phyloP scores from a whole-genome alignment of 2,888 invertebrate species.

The Gymnosoma rotundatum region DNA sequence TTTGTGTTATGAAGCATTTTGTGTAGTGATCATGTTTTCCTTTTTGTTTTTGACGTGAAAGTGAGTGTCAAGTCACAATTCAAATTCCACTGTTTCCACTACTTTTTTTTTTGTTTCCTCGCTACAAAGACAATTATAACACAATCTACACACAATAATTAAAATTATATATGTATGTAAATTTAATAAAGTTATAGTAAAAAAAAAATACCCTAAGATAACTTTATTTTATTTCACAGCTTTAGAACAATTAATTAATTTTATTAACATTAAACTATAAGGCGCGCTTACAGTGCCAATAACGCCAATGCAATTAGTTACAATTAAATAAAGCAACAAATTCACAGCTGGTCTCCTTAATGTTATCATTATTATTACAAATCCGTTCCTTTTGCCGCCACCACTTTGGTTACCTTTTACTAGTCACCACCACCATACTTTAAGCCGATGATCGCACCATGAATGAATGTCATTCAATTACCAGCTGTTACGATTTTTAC shows the following conservation, averaged over 20 bases:
- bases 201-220: slow-evolving; percentile 59
- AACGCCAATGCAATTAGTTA: slow-evolving; percentile 31
- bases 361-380: slow-evolving; percentile 75
- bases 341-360: slow-evolving; percentile 56
- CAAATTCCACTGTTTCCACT: slow-evolving; percentile 57
- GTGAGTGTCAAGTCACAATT: slow-evolving; percentile 66
- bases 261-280: slow-evolving; percentile 50
- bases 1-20: slow-evolving; percentile 32
- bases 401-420: slow-evolving; percentile 71
- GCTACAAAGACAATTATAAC: slow-evolving; percentile 24
- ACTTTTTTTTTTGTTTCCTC: slow-evolving; percentile 27
- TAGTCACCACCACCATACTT: slow-evolving; percentile 60
- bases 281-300: slow-evolving; percentile 53
- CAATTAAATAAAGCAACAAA: slow-evolving; percentile 59
- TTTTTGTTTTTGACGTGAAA: slow-evolving; percentile 21
- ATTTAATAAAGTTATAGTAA: slow-evolving; percentile 37
- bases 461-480: slow-evolving; percentile 69
- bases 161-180: slow-evolving; percentile 27
- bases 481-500: slow-evolving; percentile 67
- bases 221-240: slow-evolving; percentile 67
- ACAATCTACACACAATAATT: slow-evolving; percentile 11
- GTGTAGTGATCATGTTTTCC: not conserved
- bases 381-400: slow-evolving; percentile 75
- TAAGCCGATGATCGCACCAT: slow-evolving; percentile 14
- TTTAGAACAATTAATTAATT: slow-evolving; percentile 55